Base-by-base conservation (phyloP, 2,888 invertebrate genomes). In the Pristionchus arcanus region DNA sequence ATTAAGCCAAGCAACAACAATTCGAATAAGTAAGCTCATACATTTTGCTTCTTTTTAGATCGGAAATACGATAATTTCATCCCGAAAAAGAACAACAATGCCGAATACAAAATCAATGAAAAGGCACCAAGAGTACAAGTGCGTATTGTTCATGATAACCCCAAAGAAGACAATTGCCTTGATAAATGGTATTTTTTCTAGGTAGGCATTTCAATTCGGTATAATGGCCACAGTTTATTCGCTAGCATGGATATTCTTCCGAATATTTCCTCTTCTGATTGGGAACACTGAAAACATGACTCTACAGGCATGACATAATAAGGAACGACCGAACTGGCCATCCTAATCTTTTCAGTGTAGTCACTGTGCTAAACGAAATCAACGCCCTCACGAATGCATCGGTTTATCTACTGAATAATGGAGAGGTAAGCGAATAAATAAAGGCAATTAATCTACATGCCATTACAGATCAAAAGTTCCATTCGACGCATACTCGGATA, bases 171-270 rank as follows among this genome's bases (percentile, higher is more conserved):
- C 28, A 28, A 68, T 28, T 3, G n/a, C 34, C 28, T 34, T 5
- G 3, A 21, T 21, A 71, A n/a, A n/a, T 21, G 11, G 3, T 66
- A 66, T 21, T n/a, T 34, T 19, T 34, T 91, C 19, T 89, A 92
- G 92, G 25, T 91, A 91, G 28, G 92, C 92, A 16, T 90, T 92
- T 68, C 92, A 92, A 63, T 92, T 92, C 88, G 90, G 90, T 83
- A 89, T 91, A 37, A 92, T 92, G 89, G 91, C 91, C 31, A 86
- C 91, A 71, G 91, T 92, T 77, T 92, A 92, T 89, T 90, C 91
- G 13, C 90, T 92, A 42, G 87, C 91, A 15, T 92, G 92, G 92
- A 90, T 92, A 25, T 91, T 90, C 49, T 92, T 92, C 90, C 91
- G 92, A 16, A 66, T 91, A 0, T 92, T 91, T 63, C 92, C 92